Conservation (phyloP, 2,888 invertebrate genomes). For the Cotesia congregata region DNA sequence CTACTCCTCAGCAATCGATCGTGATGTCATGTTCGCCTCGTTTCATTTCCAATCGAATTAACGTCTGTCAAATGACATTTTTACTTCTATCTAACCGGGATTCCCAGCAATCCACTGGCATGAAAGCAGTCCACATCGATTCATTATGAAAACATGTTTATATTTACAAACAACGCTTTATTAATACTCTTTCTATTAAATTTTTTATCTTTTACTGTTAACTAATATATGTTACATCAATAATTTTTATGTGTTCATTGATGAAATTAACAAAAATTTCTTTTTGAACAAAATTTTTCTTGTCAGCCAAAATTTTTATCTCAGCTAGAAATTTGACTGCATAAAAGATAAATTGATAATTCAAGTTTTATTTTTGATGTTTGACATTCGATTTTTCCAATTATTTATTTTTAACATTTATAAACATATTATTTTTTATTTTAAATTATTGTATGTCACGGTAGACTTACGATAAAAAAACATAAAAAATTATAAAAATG, state of each 20-base stretch:
- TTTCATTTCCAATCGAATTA: slow-evolving; percentile 40
- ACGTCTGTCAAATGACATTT: slow-evolving; percentile 36
- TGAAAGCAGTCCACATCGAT: background rate
- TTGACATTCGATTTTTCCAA: too few relatives aligned
- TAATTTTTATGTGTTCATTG: background rate
- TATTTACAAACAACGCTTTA: background rate
- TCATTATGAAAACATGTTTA: slow-evolving; percentile 5
- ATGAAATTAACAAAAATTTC: too few relatives aligned
- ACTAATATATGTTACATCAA: background rate
- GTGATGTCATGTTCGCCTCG: slow-evolving; percentile 23
- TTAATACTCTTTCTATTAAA: background rate
- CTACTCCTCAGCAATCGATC: slow-evolving; percentile 32
- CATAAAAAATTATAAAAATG: too few relatives aligned
- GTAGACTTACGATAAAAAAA: too few relatives aligned
- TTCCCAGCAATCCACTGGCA: background rate
- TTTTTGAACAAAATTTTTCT: too few relatives aligned
- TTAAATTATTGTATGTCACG: too few relatives aligned
- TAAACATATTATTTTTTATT: too few relatives aligned
- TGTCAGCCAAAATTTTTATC: too few relatives aligned
- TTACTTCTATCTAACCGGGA: slow-evolving; percentile 17
- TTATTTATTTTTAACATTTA: too few relatives aligned
- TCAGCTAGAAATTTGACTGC: too few relatives aligned
- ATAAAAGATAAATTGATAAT: too few relatives aligned
- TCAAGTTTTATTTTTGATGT: too few relatives aligned
- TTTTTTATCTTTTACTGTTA: background rate